Percentiles rank a stretch among this genome's conserved stretches.
phyloP scores from a whole-genome alignment of 2,888 invertebrate genomes.

The Hedychridium roseum region DNA sequence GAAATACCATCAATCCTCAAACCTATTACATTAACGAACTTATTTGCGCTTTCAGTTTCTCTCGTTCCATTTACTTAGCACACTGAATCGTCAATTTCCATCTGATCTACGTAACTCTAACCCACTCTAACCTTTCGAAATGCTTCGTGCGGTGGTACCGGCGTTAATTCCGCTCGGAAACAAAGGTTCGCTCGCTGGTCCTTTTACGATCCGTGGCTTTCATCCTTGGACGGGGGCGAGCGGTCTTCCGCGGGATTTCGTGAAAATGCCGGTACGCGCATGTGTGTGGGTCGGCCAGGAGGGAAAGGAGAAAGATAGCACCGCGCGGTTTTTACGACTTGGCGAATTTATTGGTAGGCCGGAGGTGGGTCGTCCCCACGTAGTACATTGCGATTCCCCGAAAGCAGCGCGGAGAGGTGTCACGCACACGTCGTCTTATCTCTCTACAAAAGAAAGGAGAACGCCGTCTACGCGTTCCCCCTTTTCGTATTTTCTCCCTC shows the following conservation, averaged over 20 bases:
- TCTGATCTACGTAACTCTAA: too few relatives aligned
- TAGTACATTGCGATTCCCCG: slow-evolving; percentile 56
- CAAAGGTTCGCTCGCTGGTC: too few relatives aligned
- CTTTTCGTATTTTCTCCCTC: background rate
- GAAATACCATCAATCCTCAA: too few relatives aligned
- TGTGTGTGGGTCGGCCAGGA: slow-evolving; percentile 4
- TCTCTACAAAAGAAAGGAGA: slow-evolving; percentile 16
- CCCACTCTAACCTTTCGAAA: too few relatives aligned
- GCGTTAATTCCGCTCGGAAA: too few relatives aligned
- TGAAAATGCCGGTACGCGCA: slow-evolving; percentile 8
- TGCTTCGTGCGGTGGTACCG: too few relatives aligned
- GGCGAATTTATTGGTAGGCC: slow-evolving; percentile 58
- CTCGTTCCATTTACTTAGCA: too few relatives aligned
- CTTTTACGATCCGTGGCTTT: slow-evolving; percentile 3
- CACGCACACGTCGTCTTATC: slow-evolving; percentile 37
- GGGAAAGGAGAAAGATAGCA: slow-evolving; percentile 28
- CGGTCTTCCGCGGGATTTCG: background rate
- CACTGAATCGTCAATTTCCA: too few relatives aligned
- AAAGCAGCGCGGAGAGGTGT: slow-evolving; percentile 45
- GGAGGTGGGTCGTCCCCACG: slow-evolving; percentile 49
- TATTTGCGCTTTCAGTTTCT: too few relatives aligned
- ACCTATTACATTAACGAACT: too few relatives aligned
- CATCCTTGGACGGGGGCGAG: too few relatives aligned
- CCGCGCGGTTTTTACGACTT: slow-evolving; percentile 52
- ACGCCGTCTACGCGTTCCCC: background rate